Evolutionary conservation across 53 echinoderm and acorn worm genomes (phyloP), one percentile per base, ranked within the genome.

Genomic region (Paracentrotus lividus): DNA sequence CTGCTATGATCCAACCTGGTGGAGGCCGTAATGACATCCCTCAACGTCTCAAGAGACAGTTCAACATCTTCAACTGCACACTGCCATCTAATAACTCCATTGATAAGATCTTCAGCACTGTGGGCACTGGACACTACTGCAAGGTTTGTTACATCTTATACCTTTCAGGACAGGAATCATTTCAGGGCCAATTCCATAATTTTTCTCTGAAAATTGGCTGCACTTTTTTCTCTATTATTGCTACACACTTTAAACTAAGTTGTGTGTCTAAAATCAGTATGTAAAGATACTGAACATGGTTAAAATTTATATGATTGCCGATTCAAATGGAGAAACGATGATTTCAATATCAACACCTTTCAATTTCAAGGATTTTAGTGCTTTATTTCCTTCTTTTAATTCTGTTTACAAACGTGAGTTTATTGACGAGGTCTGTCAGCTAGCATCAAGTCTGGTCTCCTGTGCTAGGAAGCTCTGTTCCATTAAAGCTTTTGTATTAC

Each of bases 11-110:
- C 93, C 99, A 99, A 91, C 99, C 99, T 1, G 99, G 99, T 8
- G 99, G 99, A 32, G 99, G 99, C 0, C 95, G 99, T n/a, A 99
- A 99, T 32, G 99, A 99, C 94, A 99, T 99, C 92, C 99, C 99
- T 3, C 97, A 99, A 75, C 96, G 99, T 55, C 97, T 99, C 31
- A 99, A 99, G 97, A 95, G 99, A 55, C 97, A 99, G 96, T 97
- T 96, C 85, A 97, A 97, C 85, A 93, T 97, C 96, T 99, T 97
- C 88, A 97, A 97, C 91, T 97, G 95, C 66, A 97, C 97, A 18
- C 96, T 99, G 90, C 97, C 97, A 1, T 99, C 97, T 86, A 99
- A 99, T 59, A 94, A 93, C 44, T 99, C 99, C 93, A 99, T 99
- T 90, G 99, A 99, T 75, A 99, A 99, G 96, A 97, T 99, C 97